Conservation (phyloP, 2,113 vertebrate species). For the Connochaetes taurinus region DNA sequence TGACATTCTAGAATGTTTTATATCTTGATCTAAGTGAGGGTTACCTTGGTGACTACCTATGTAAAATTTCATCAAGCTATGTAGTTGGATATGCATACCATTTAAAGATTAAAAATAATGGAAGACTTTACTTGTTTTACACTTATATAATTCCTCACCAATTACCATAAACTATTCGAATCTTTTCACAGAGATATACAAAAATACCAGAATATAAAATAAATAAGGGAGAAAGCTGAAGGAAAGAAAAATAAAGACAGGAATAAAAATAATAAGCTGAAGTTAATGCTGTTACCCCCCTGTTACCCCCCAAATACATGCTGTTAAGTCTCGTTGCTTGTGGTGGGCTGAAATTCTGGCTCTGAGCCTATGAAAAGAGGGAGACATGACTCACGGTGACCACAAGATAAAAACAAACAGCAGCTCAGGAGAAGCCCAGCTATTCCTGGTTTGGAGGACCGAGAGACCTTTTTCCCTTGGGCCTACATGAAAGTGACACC, state of each 20-base stretch:
- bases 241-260: conserved; percentile 59
- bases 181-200: neutral
- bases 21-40: neutral
- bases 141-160: neutral
- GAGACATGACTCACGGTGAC: conserved; percentile 56
- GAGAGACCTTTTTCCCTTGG: conserved; percentile 42
- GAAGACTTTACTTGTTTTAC: neutral
- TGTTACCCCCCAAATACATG: conserved; percentile 10
- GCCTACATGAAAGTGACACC: neutral
- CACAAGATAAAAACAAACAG: conserved; percentile 61
- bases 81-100: neutral
- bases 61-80: neutral
- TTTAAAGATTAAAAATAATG: neutral
- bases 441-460: conserved; percentile 41
- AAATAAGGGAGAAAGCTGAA: conserved; percentile 32
- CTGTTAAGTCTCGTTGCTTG: conserved; percentile 27
- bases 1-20: neutral
- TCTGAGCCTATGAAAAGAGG: conserved; percentile 55
- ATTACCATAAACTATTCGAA: conserved; percentile 11
- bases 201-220: conserved; percentile 21
- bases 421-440: conserved; percentile 19
- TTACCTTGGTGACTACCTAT: neutral
- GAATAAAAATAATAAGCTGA: conserved; percentile 47
- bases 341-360: conserved; percentile 54
- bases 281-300: conserved; percentile 18